Percentiles rank a stretch among this genome's conserved stretches.
phyloP scores from a whole-genome alignment of 92 coral and sea anemone species.

The Parazoanthus atlanticus region DNA sequence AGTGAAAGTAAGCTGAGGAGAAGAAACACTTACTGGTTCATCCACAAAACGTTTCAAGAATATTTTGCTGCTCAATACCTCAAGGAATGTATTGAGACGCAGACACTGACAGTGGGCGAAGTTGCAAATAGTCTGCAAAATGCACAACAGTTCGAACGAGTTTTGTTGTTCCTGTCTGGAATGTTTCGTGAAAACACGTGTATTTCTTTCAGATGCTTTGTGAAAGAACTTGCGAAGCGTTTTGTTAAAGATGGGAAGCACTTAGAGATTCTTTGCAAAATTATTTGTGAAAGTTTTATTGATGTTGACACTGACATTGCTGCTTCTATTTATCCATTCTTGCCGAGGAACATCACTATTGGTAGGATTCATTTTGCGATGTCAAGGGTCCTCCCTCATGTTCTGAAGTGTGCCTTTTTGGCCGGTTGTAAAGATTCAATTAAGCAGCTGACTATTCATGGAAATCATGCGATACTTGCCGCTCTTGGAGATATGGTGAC shows the following conservation, averaged over 20 bases:
- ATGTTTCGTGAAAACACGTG: not conserved
- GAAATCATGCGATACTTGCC: too few species aligned
- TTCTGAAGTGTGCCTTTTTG: not conserved
- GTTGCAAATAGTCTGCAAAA: not conserved
- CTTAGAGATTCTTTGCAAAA: not conserved
- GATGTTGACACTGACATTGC: not conserved
- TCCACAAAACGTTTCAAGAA: conserved; percentile 53
- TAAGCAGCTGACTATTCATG: not conserved
- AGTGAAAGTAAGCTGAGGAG: conserved; percentile 35
- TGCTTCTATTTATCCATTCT: not conserved
- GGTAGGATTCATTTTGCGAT: not conserved
- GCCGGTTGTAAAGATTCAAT: not conserved
- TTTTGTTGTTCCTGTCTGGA: not conserved
- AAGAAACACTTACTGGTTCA: conserved; percentile 33
- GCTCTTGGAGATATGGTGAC: too few species aligned
- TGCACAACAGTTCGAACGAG: not conserved
- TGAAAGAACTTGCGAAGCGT: not conserved
- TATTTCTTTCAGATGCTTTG: not conserved
- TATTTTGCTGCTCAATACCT: conserved; percentile 43
- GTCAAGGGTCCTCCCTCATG: not conserved
- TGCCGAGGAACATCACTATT: not conserved
- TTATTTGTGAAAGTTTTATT: not conserved
- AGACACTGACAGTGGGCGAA: not conserved
- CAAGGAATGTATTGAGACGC: not conserved
- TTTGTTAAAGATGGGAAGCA: not conserved